Conservation (phyloP, 2,113 vertebrate genomes). For the Coptodon rendalli region DNA sequence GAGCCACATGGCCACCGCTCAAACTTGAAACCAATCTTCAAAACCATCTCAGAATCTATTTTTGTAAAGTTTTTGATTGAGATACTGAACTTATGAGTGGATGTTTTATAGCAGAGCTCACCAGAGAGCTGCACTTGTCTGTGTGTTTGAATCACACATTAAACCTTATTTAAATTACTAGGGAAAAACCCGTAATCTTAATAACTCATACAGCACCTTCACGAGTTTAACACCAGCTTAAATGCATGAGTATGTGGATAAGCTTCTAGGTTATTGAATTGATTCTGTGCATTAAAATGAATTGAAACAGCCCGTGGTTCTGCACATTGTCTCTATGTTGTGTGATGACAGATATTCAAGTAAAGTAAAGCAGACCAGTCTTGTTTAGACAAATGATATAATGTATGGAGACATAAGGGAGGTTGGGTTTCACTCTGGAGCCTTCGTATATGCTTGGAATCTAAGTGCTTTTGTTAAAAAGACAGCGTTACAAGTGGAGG, state of each 20-base stretch:
- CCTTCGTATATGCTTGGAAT: constrained; percentile 1
- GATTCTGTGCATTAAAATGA: neutral
- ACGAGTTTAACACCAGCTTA: neutral
- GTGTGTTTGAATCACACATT: neutral
- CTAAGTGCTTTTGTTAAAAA: neutral
- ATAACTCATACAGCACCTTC: neutral
- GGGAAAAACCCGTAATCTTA: rapidly evolving
- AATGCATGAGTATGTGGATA: neutral
- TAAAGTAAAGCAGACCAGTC: constrained; percentile 13
- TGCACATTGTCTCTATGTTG: constrained; percentile 27
- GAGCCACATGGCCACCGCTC: neutral
- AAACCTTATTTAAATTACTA: neutral
- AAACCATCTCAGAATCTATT: neutral
- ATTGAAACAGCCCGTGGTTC: neutral
- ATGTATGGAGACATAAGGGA: neutral
- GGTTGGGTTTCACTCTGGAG: neutral
- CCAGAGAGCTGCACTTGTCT: neutral
- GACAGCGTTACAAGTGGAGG: neutral
- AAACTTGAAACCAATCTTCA: neutral
- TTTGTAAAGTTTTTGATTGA: neutral
- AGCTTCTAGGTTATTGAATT: neutral
- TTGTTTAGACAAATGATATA: constrained; percentile 41
- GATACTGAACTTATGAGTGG: neutral
- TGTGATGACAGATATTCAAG: constrained; percentile 16
- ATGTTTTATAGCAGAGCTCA: neutral